Evolutionary conservation across 2,888 invertebrate genomes (phyloP).

Genomic region (Acleris sparsana): DNA sequence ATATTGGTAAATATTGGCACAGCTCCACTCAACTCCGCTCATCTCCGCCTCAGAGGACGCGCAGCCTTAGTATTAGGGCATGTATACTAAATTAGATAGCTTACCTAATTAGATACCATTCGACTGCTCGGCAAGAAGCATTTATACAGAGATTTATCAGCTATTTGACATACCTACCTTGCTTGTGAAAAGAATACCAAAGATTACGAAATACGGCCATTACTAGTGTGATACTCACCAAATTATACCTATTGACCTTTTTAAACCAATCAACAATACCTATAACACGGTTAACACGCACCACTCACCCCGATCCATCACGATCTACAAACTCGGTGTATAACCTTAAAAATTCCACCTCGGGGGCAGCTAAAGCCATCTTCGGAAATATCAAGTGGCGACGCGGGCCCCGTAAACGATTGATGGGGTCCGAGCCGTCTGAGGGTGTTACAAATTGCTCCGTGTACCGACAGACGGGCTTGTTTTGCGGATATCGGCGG

Average conservation of each 20-base stretch:
- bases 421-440: conserved; percentile 8
- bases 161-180: no score
- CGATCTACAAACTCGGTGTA: neutral
- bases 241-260: neutral
- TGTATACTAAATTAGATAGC: no score
- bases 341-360: conserved; percentile 16
- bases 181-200: no score
- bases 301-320: conserved; percentile 1
- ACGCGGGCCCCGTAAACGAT: conserved; percentile 13
- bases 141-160: no score
- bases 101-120: no score
- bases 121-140: no score
- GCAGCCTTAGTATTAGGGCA: no score
- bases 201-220: no score
- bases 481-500: neutral
- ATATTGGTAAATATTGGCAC: no score
- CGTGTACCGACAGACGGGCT: conserved; percentile 5
- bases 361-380: conserved; percentile 16
- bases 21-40: no score
- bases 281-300: neutral
- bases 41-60: no score
- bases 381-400: conserved; percentile 7
- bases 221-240: no score
- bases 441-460: conserved; percentile 12
- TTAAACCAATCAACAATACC: neutral